Evolutionary conservation across 2,797 vertebrate genomes (phyloP).

Genomic region (Podargus strigoides): DNA sequence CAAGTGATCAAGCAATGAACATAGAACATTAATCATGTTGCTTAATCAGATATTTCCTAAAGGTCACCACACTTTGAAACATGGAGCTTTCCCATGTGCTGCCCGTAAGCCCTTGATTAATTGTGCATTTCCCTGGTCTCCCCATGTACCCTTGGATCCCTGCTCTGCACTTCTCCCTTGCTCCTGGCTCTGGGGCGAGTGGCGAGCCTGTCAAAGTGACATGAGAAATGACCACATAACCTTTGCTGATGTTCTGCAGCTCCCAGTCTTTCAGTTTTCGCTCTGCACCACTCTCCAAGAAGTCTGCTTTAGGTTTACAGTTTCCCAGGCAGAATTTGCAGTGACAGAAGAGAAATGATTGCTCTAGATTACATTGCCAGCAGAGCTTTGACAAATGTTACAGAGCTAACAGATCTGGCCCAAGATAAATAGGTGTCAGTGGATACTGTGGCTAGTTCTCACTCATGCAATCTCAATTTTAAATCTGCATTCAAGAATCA

Average conservation of each 20-base stretch:
- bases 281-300: background rate
- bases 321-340: conserved; percentile 26
- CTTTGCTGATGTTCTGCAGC: conserved; percentile 11
- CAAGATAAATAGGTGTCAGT: conserved; percentile 28
- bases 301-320: background rate
- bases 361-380: conserved; percentile 44
- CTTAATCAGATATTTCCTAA: background rate
- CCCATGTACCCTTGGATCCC: background rate
- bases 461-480: conserved; percentile 9
- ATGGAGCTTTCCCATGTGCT: background rate
- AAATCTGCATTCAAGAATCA: background rate
- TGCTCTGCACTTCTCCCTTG: background rate
- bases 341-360: conserved; percentile 47
- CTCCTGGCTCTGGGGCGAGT: background rate
- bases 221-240: conserved; percentile 12
- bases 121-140: background rate
- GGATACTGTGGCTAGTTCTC: background rate
- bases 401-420: conserved; percentile 11
- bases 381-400: conserved; percentile 39
- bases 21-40: background rate
- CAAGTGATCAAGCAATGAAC: background rate
- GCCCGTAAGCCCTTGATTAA: background rate
- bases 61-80: background rate
- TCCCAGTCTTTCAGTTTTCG: background rate
- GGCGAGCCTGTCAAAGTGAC: background rate